phyloP scores from a whole-genome alignment of 2,888 invertebrate species.

The Carcina quercana region DNA sequence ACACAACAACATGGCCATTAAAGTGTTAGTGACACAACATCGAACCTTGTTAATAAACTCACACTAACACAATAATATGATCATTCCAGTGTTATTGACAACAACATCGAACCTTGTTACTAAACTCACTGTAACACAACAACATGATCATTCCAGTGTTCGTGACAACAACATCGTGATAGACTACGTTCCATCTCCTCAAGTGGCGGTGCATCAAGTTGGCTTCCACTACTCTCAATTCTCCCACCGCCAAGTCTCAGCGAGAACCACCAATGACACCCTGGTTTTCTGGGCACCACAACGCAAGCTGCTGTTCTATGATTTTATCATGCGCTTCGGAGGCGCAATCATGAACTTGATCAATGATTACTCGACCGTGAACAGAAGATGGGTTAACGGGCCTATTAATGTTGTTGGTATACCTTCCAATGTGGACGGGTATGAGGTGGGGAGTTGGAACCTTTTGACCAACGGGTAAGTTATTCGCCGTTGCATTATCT shows the following conservation, averaged over 20 bases:
- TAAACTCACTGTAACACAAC: too few relatives aligned
- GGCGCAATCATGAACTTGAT: conserved; percentile 44
- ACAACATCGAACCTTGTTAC: too few relatives aligned
- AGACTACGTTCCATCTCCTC: conserved; percentile 53
- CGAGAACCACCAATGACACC: conserved; percentile 38
- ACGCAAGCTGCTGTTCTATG: conserved; percentile 32
- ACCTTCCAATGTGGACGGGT: conserved; percentile 43
- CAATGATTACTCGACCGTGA: conserved; percentile 39
- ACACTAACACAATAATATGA: too few relatives aligned
- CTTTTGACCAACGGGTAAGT: conserved; percentile 59
- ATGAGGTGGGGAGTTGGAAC: conserved; percentile 60
- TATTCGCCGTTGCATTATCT: conserved; percentile 5
- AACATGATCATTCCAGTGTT: conserved; percentile 36
- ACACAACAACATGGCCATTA: too few relatives aligned
- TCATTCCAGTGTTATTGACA: too few relatives aligned
- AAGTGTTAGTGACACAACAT: too few relatives aligned
- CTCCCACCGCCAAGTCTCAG: conserved; percentile 23
- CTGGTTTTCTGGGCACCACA: conserved; percentile 50
- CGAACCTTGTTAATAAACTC: too few relatives aligned
- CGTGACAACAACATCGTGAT: conserved; percentile 32
- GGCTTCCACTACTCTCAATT: conserved; percentile 56
- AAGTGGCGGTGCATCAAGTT: conserved; percentile 51
- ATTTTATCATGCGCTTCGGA: conserved; percentile 45
- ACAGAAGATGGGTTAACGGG: conserved; percentile 41
- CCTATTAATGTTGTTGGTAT: conserved; percentile 57